Evolutionary conservation across 2,797 vertebrate species (phyloP).

Genomic region (Cryptoblepharus egeriae): DNA sequence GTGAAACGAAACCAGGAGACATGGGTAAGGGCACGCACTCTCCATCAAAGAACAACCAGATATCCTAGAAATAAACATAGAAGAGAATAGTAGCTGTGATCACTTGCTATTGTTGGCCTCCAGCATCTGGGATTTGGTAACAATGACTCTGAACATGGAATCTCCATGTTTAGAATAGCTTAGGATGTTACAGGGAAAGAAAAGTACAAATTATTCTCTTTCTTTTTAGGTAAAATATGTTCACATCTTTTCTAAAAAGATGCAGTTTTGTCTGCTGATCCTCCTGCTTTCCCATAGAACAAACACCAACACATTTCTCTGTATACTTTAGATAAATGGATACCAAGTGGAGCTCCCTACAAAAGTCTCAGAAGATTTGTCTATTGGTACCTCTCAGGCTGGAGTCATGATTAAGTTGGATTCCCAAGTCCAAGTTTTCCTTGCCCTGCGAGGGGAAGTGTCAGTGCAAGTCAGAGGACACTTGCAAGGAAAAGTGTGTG

Average conservation of each 20-base stretch:
- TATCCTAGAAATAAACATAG: too few relatives aligned
- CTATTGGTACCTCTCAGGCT: conserved; percentile 31
- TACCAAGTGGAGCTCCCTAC: conserved; percentile 69
- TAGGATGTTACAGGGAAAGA: background rate
- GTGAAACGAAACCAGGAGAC: conserved; percentile 70
- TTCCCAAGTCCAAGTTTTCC: conserved; percentile 57
- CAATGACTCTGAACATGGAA: too few relatives aligned
- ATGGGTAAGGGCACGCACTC: conserved; percentile 76
- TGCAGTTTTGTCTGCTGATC: too few relatives aligned
- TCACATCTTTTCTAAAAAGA: background rate
- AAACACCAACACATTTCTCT: background rate
- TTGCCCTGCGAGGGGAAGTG: conserved; percentile 57
- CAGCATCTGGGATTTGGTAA: too few relatives aligned
- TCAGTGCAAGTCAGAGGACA: conserved; percentile 48
- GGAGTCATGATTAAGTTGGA: background rate
- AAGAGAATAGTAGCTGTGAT: too few relatives aligned
- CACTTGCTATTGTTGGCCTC: background rate
- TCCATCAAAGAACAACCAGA: background rate
- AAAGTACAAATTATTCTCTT: background rate
- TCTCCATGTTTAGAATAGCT: too few relatives aligned
- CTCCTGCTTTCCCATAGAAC: background rate
- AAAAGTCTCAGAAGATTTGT: conserved; percentile 63
- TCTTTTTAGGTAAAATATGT: background rate
- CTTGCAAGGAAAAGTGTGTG: conserved; percentile 46
- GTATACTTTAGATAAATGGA: conserved; percentile 15